These are phyloP conservation scores for Drosophila sturtevanti DNA, from an alignment of 1,140 invertebrate genomes.

Conservation along the genomic window DNA sequence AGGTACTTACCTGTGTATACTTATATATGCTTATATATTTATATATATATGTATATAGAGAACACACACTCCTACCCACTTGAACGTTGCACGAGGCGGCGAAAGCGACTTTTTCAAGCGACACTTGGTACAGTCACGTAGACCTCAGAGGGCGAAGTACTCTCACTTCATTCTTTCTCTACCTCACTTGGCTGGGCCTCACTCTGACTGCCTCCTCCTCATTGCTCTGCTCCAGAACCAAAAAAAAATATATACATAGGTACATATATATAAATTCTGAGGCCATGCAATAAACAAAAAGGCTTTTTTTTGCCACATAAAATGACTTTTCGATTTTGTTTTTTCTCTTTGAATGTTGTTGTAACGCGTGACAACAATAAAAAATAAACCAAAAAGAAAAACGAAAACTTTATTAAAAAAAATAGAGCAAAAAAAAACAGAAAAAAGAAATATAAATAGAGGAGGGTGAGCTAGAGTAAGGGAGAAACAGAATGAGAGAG, in stretches of 20 bases:
- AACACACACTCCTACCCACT: conserved; percentile 32
- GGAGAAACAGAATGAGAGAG: conserved; percentile 9
- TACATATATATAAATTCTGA: background rate
- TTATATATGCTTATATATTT: background rate
- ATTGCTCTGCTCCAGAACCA: too few relatives aligned
- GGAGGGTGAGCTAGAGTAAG: conserved; percentile 5
- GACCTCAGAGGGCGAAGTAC: conserved; percentile 27
- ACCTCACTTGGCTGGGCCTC: too few relatives aligned
- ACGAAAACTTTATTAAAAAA: conserved; percentile 68
- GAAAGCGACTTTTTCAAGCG: conserved; percentile 21
- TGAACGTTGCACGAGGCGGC: conserved; percentile 58
- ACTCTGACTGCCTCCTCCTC: too few relatives aligned
- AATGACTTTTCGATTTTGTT: conserved; percentile 66
- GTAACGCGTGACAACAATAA: conserved; percentile 74
- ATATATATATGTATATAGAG: conserved; percentile 4
- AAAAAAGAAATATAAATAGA: conserved; percentile 39
- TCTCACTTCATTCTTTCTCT: background rate
- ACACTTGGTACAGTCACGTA: conserved; percentile 76
- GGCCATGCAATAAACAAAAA: conserved; percentile 61
- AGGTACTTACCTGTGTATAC: background rate
- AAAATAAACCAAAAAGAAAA: conserved; percentile 42
- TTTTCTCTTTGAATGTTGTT: conserved; percentile 47
- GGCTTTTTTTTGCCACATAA: conserved; percentile 65
- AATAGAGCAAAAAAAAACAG: conserved; percentile 61
- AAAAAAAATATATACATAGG: too few relatives aligned